Evolutionary conservation across 2,113 vertebrate species (phyloP), one percentile per base, ranked within the genome.

Genomic region (Oryzias celebensis): DNA sequence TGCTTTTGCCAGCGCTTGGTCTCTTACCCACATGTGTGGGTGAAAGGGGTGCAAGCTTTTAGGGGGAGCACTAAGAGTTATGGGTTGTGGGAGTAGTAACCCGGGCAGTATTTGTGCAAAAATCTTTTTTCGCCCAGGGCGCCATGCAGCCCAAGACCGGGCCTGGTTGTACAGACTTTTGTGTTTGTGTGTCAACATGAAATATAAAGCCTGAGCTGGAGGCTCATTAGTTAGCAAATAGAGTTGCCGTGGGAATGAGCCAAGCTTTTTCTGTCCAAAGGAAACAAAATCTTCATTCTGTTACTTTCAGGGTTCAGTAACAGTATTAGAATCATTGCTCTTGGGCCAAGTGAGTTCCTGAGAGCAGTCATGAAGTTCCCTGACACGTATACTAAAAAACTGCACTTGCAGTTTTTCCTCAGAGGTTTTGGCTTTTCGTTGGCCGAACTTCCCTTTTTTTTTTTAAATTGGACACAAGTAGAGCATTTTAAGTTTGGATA

Each of bases 31-130:
- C 36, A 36, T 12, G 8, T 36, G 36, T 36, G 36, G 36, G 36
- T 36, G 36, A 62, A 66, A 75, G 80, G 78, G 74, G 64, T 20
- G 20, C 49, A 71, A 64, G 78, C 84, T 80, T 76, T 62, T 74
- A 42, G 71, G 58, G 36, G 12, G 67, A 83, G 80, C 70, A 81
- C 70, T 73, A 65, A 65, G 73, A 86, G 70, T 83, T 56, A 68
- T 75, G 53, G 78, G 73, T 77, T 71, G 80, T 69, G 72, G 69
- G 71, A 78, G 66, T 73, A 64, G 63, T 75, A 71, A 71, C 71
- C 54, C 72, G 68, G 75, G 69, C 72, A 73, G 45, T 61, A 57
- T 75, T 69, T 72, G 46, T 53, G 52, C 74, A 20, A 20, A 20
- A 20, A 20, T 86, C 57, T 58, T 55, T 57, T 68, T 58, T 76